Base-by-base conservation (phyloP, 2,113 vertebrate genomes). In the Seriola aureovittata region DNA sequence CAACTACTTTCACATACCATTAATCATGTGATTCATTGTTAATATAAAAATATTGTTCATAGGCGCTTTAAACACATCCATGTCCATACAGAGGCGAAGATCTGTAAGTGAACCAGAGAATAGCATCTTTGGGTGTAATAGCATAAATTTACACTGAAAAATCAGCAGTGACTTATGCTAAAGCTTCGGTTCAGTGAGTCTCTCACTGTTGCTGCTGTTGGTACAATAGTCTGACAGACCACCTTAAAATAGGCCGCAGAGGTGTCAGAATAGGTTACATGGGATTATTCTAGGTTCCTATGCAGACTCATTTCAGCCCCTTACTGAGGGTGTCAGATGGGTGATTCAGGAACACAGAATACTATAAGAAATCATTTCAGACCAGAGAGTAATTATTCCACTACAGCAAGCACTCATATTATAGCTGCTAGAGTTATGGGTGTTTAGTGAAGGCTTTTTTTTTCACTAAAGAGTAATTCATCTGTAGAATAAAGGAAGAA, bases 201-300 rank as follows among this genome's bases (percentile, higher is more conserved):
- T 76, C 54, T 55, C 32, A 38, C 76, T 14, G 55, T 5, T 17
- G 25, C 38, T 77, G 60, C 79, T 84, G 65, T 62, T 73, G 64
- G 32, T 67, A 16, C 44, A 67, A 71, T 58, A 80, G 55, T 52
- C 68, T 71, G 70, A 82, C 50, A 86, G 29, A 77, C 36, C 58
- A 32, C 67, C 74, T 87, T 77, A 85, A 89, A 93, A 88, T 91
- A 91, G 81, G 72, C 50, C 42, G 40, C 44, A 80, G 73, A 64
- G 64, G 71, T 83, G 85, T 90, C 75, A 46, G 50, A 88, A 40
- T 73, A 68, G 62, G 71, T 81, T 79, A 79, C 57, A 63, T 42
- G 32, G 75, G 81, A 89, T 82, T 79, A 55, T 85, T 67, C 76
- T 82, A n/a, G 36, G 54, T 76, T 72, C 44, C 75, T 52, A n/a